These are phyloP conservation scores for Sphaeramia orbicularis DNA, from an alignment of 2,797 vertebrate genomes.

Conservation along the genomic window DNA sequence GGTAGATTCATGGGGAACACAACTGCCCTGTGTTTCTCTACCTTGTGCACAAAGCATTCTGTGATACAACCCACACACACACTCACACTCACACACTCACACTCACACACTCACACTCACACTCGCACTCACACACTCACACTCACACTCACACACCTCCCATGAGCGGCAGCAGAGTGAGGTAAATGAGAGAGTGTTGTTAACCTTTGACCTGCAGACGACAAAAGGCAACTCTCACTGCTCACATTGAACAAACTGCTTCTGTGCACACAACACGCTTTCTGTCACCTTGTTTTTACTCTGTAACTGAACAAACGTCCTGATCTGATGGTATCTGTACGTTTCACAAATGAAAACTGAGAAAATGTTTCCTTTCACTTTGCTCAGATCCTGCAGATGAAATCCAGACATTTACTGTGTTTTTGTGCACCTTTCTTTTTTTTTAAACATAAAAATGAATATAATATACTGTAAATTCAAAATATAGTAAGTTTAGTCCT, in stretches of 20 bases:
- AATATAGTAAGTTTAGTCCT: too few relatives aligned
- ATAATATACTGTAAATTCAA: too few relatives aligned
- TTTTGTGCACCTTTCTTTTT: too few relatives aligned
- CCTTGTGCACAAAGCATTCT: too few relatives aligned
- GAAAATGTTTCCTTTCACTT: background rate
- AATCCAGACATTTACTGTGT: background rate
- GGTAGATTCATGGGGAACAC: too few relatives aligned
- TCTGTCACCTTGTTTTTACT: slow-evolving; percentile 1
- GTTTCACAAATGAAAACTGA: slow-evolving; percentile 31
- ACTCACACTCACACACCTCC: slow-evolving; percentile 1
- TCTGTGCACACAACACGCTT: slow-evolving; percentile 5
- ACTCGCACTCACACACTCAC: too few relatives aligned
- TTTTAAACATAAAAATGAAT: too few relatives aligned
- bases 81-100: too few relatives aligned
- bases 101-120: too few relatives aligned
- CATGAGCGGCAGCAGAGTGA: slow-evolving; percentile 29
- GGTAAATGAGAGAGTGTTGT: slow-evolving; percentile 43
- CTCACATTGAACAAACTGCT: slow-evolving; percentile 38
- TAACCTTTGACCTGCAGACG: slow-evolving; percentile 43
- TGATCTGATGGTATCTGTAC: slow-evolving; percentile 5
- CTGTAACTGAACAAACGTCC: background rate
- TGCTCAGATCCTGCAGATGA: background rate
- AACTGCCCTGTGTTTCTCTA: too few relatives aligned
- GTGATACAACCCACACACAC: background rate
- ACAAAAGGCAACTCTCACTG: slow-evolving; percentile 49